phyloP scores from a whole-genome alignment of 2,888 invertebrate genomes.

The Hypomecis atomaria region DNA sequence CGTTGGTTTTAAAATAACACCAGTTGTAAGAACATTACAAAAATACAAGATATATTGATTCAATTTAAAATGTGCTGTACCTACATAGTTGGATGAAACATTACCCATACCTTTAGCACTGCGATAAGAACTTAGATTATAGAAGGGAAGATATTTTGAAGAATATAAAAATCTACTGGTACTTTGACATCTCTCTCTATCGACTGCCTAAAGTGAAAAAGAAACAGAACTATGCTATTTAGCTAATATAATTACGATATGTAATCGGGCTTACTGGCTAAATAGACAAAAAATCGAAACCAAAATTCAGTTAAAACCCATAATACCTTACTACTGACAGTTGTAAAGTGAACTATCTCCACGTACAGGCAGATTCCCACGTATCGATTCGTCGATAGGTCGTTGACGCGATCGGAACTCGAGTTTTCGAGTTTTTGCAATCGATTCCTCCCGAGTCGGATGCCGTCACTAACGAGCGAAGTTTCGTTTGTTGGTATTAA shows the following conservation, averaged over 20 bases:
- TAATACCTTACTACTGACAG: constrained; percentile 2
- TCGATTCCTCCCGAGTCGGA: constrained; percentile 61
- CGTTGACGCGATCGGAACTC: constrained; percentile 74
- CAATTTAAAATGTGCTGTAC: background rate
- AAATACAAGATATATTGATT: no score
- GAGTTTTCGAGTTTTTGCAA: constrained; percentile 65
- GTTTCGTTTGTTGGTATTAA: constrained; percentile 42
- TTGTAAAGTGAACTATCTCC: background rate
- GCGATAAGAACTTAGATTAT: no score
- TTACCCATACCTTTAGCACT: background rate
- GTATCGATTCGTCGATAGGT: constrained; percentile 60
- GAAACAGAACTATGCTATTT: no score
- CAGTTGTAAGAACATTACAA: no score
- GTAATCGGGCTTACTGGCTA: no score
- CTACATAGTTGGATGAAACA: no score
- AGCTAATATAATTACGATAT: no score
- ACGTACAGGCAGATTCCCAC: constrained; percentile 66
- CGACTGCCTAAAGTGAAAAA: no score
- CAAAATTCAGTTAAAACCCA: background rate
- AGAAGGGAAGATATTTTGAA: no score
- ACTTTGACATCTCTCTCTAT: no score
- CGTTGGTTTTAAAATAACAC: background rate
- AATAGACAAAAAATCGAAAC: no score
- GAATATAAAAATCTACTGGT: no score
- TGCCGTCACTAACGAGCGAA: constrained; percentile 66